Base-by-base conservation (phyloP, 2,113 vertebrate species). In the Thymallus thymallus region DNA sequence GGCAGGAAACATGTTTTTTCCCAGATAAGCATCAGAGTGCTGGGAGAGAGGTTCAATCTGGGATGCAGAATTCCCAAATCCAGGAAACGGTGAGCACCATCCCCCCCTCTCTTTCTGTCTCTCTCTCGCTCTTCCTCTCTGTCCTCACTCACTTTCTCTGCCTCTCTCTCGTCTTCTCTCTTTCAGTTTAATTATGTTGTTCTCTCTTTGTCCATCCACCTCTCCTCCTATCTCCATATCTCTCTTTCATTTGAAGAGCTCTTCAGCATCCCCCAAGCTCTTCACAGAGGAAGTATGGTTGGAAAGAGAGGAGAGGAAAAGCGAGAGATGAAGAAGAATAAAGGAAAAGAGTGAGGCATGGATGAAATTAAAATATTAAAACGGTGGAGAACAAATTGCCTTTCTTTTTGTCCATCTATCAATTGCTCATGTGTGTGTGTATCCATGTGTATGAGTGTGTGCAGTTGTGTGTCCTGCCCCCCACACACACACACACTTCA, bases 1-100 rank as follows among this genome's bases (percentile, higher is more conserved):
- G 51, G 75, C 86, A 83, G 90, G 89, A 91, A 91, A 77, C 78
- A 68, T 30, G 76, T 72, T 86, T 41, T 80, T 64, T 32, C 80
- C 68, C 88, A 79, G 89, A 91, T 90, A 90, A 90, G 81, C 76
- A 78, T 69, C 55, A 69, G 13, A 69, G 16, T 24, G 68, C 20
- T 66, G 45, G 41, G 46, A 56, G 62, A 78, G 48, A 67, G 67
- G 23, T 56, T 41, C 76, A 68, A 71, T 76, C 81, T 55, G 82
- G 67, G 62, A 76, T 55, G 75, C 46, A 72, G 56, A 62, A 64
- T 65, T 75, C 70, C 75, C 74, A 60, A 58, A 41, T 80, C 73
- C 71, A 79, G 78, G 81, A 86, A 88, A 75, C 69, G 3, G 6
- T 18, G 24, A 73, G 41, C 61, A 60, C 63, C 64, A 68, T 84